phyloP scores from a whole-genome alignment of 2,797 vertebrate genomes.

The Onychomys torridus region DNA sequence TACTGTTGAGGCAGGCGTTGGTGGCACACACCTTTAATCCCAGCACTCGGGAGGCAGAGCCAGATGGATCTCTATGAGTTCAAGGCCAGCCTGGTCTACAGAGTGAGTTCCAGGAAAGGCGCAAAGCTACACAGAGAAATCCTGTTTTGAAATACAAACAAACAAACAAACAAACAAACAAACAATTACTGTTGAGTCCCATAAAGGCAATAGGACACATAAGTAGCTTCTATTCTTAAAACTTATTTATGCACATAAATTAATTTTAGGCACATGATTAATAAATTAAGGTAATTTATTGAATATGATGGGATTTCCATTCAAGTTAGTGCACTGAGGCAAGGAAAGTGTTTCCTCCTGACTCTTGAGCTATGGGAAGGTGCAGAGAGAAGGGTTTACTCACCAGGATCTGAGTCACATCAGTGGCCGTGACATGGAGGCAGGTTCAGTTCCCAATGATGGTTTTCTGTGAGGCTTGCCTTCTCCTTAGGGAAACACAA shows the following conservation, averaged over 20 bases:
- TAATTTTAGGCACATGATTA: too few relatives aligned
- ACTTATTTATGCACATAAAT: too few relatives aligned
- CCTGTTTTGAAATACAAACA: too few relatives aligned
- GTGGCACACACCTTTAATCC: too few relatives aligned
- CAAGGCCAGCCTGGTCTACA: too few relatives aligned
- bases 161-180: too few relatives aligned
- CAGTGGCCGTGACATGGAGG: not conserved
- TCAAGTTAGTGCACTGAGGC: not conserved
- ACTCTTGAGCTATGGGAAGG: not conserved
- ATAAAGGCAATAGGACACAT: not conserved
- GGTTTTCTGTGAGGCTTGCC: not conserved
- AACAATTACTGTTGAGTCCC: not conserved
- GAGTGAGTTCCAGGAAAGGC: too few relatives aligned
- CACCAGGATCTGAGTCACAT: not conserved
- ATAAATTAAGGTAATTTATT: not conserved
- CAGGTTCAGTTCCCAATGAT: not conserved
- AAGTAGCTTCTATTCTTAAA: not conserved
- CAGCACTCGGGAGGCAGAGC: too few relatives aligned
- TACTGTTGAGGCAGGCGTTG: not conserved
- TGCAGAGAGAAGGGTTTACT: not conserved
- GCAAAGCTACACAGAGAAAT: too few relatives aligned
- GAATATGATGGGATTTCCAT: not conserved
- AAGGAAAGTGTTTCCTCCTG: not conserved
- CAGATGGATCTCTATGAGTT: too few relatives aligned
- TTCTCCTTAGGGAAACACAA: slow-evolving; percentile 2